Evolutionary conservation across 2,113 vertebrate genomes (phyloP).

Genomic region (Anarrhichthys ocellatus): DNA sequence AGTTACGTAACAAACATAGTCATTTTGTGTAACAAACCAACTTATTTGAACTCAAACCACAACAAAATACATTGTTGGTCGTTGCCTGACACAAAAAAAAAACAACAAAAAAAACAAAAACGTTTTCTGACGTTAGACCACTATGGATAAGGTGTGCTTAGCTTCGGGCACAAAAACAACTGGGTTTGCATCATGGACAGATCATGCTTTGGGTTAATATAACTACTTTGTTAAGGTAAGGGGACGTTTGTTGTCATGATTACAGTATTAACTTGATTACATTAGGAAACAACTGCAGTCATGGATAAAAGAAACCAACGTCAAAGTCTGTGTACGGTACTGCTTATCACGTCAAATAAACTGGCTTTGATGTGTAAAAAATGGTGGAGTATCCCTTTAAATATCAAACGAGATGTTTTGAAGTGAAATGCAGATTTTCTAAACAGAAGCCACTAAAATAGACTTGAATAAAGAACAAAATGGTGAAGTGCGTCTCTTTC

Average conservation of each 20-base stretch:
- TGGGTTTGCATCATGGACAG: neutral
- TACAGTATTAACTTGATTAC: neutral
- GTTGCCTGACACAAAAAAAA: too few species aligned
- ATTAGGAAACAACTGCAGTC: neutral
- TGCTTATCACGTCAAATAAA: neutral
- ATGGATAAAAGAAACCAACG: neutral
- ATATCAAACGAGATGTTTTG: neutral
- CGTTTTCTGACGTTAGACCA: neutral
- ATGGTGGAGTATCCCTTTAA: neutral
- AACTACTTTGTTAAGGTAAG: too few species aligned
- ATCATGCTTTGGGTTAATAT: neutral
- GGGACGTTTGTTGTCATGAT: neutral
- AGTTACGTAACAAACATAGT: neutral
- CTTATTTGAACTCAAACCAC: too few species aligned
- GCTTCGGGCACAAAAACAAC: neutral
- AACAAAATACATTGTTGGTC: too few species aligned
- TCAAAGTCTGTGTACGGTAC: neutral
- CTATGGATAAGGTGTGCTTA: neutral
- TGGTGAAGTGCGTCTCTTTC: conserved; percentile 17
- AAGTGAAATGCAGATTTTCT: neutral
- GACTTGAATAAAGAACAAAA: conserved; percentile 13
- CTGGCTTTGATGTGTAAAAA: neutral
- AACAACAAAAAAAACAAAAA: neutral
- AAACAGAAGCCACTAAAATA: conserved; percentile 15
- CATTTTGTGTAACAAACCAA: too few species aligned